A percentile compares a stretch with the other conserved stretches of the same genome.
Conservation (phyloP, 2,113 vertebrate species). For the Elephas maximus region DNA sequence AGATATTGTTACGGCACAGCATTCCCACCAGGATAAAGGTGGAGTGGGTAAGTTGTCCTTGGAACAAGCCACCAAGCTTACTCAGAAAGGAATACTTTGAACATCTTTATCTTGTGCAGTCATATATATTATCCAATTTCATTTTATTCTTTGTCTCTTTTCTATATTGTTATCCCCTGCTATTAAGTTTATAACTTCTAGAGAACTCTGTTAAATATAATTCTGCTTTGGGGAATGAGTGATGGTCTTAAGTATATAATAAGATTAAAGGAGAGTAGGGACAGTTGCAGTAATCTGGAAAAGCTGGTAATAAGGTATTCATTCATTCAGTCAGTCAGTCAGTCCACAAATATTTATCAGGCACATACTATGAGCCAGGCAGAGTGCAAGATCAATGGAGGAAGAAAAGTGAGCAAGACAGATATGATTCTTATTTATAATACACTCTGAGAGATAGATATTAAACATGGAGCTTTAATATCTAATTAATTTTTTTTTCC, state of each 20-base stretch:
- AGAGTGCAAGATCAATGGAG: neutral
- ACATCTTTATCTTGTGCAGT: neutral
- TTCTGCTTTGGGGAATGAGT: neutral
- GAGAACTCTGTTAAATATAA: neutral
- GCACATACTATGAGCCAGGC: neutral
- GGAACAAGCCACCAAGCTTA: neutral
- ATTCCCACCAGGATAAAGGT: neutral
- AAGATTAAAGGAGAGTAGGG: neutral
- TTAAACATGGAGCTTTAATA: neutral
- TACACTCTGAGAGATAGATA: neutral
- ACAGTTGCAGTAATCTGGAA: neutral
- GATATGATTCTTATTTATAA: rapidly evolving
- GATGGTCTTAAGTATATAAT: neutral
- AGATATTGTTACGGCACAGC: neutral
- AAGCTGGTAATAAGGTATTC: neutral
- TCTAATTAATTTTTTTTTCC: neutral
- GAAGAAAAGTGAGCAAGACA: neutral
- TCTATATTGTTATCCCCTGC: neutral
- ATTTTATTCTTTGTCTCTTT: neutral
- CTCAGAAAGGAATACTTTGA: neutral
- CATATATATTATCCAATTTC: neutral
- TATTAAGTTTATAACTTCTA: neutral
- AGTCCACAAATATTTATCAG: neutral
- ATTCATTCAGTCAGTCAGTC: neutral
- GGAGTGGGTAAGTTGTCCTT: neutral